phyloP scores from a whole-genome alignment of 2,888 invertebrate genomes.

The Watsonalla binaria region DNA sequence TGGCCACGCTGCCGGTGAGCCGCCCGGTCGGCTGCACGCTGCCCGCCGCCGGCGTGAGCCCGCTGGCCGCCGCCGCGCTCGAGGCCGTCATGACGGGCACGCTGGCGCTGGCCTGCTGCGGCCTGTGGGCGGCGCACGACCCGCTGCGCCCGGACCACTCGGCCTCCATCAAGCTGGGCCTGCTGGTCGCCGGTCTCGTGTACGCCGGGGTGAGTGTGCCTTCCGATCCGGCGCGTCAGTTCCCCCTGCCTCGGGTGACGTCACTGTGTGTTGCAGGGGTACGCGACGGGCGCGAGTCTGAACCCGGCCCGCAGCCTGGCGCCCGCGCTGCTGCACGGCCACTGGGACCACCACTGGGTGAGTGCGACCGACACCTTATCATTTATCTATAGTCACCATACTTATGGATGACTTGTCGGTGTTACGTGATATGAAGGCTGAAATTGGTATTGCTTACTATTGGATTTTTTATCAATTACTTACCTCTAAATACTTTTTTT shows the following conservation, averaged over 20 bases:
- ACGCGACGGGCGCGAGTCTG: conserved; percentile 83
- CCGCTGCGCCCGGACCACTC: conserved; percentile 45
- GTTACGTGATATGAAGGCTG: too few species aligned
- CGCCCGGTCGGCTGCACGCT: conserved; percentile 11
- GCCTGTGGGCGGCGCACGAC: conserved; percentile 46
- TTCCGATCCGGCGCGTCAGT: background rate
- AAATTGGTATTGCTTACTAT: too few species aligned
- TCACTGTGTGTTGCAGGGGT: conserved; percentile 58
- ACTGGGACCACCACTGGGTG: conserved; percentile 84
- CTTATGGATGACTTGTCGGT: too few species aligned
- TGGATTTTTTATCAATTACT: too few species aligned
- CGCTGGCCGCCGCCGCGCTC: conserved; percentile 19
- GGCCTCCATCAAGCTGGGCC: conserved; percentile 55
- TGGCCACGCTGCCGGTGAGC: conserved; percentile 27
- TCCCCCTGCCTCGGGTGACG: background rate
- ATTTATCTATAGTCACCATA: too few species aligned
- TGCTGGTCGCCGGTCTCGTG: conserved; percentile 57
- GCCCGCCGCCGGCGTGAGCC: conserved; percentile 12
- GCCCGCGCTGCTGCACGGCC: conserved; percentile 82
- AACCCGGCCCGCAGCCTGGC: conserved; percentile 86
- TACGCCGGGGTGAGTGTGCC: conserved; percentile 51
- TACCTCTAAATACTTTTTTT: too few species aligned
- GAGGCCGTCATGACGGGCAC: conserved; percentile 21
- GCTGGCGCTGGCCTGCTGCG: conserved; percentile 24
- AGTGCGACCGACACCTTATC: conserved; percentile 21